Base-by-base conservation (phyloP, 2,113 vertebrate genomes). In the Poecile atricapillus region DNA sequence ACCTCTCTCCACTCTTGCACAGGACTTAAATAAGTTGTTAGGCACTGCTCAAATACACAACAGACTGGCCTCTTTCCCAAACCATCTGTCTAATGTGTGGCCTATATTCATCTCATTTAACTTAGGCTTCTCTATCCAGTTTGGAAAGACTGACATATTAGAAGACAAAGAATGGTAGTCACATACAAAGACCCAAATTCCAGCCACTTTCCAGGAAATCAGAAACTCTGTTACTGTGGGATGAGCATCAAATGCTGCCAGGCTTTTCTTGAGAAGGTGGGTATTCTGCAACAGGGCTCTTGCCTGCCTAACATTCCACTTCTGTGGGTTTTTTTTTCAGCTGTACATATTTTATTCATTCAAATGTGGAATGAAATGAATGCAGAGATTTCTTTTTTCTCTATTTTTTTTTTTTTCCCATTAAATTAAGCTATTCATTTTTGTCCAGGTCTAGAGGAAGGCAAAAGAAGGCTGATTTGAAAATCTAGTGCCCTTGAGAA, bases 401-500 rank as follows among this genome's bases (percentile, higher is more conserved):
- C 3, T 15, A 17, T 33, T 53, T 37, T 15, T 4, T 31, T 44
- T 31, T 56, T 35, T 12, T 4, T 9, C 4, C 0, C 14, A 59
- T 83, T 63, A 56, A 37, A 73, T 71, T 41, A 68, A 87, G 22
- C 13, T 87, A 52, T 79, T 69, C 5, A 8, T 87, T 89, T 96
- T 92, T 83, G 30, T 55, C 39, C 24, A 35, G 33, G 27, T 80
- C 22, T 87, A 80, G 33, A 21, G 14, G 23, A 86, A 90, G 22
- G 52, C 22, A 80, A 55, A 13, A 50, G 76, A 93, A 85, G 22
- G 41, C 24, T 91, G 82, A 87, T 83, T 93, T 77, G 62, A 92
- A 93, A 96, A 81, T 55, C 52, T 90, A 50, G 52, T 83, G 52
- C 67, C 90, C 75, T 88, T 94, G 85, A 93, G 80, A 95, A 70